Base-by-base conservation (phyloP, 2,113 vertebrate species). In the Mesembrinibis cayennensis region DNA sequence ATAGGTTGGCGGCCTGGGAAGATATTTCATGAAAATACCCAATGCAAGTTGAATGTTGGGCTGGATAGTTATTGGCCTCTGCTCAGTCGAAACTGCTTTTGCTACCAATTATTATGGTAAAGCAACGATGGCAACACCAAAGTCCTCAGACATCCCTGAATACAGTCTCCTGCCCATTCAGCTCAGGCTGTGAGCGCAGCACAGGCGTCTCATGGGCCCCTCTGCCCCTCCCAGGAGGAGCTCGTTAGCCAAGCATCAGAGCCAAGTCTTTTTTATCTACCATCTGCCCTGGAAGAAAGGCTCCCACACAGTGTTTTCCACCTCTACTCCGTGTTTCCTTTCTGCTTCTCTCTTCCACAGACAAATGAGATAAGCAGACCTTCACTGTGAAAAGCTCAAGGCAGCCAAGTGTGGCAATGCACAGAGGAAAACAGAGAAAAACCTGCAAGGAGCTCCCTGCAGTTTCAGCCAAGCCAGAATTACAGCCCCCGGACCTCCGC, bases 121-220 rank as follows among this genome's bases (percentile, higher is more conserved):
- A 87, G 45, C 15, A 87, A 38, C 2, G 5, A 4, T 26, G 18
- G 29, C 52, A 76, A 66, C n/a, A 82, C 9, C 29, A 23, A 63
- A 86, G 38, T 72, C 47, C 19, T 67, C 72, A 69, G 25, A 76
- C 15, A 45, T 21, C 18, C 50, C 58, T 45, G 52, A 47, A 23
- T 5, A 26, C 1, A 32, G 20, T 27, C 19, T 77, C 25, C 67
- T 72, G 27, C 32, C 53, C 10, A 1, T 36, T 62, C 38, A 78
- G 50, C 63, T 79, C 38, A 69, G 49, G 32, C 47, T 69, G 47
- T 6, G 4, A 40, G n/a, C 1, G 2, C 15, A 49, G 21, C 11
- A 11, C 0, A 0, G 47, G 25, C 44, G 34, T n/a, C 49, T 30
- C 59, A 26, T 2, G 1, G 16, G 38, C 44, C 22, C 52, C 44